A percentile compares a stretch with the other conserved stretches of the same genome.
phyloP scores from a whole-genome alignment of 2,888 invertebrate genomes.

The Tethea ocularis region DNA sequence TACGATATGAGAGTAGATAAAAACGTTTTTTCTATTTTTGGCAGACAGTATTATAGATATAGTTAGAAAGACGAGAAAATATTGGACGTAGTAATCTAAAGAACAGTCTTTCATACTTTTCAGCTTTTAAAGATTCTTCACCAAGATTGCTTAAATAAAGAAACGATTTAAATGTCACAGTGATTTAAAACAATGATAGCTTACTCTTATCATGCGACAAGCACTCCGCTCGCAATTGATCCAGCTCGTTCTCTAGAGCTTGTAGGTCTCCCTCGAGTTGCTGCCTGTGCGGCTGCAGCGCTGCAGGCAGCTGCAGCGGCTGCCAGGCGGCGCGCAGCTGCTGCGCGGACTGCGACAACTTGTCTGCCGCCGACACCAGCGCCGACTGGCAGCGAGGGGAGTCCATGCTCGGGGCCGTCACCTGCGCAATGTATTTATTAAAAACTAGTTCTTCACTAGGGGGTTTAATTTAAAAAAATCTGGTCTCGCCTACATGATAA shows the following conservation, averaged over 20 bases:
- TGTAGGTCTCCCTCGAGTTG: constrained; percentile 17
- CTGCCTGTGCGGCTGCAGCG: constrained; percentile 17
- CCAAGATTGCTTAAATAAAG: too few relatives aligned
- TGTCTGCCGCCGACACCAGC: constrained; percentile 24
- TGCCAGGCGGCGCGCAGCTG: constrained; percentile 18
- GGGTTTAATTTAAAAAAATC: too few relatives aligned
- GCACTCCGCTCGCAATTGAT: constrained; percentile 11
- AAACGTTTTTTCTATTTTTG: too few relatives aligned
- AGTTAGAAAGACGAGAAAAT: too few relatives aligned
- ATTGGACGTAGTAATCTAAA: too few relatives aligned
- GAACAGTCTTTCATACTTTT: too few relatives aligned
- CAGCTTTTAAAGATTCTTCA: too few relatives aligned
- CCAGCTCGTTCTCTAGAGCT: constrained; percentile 7
- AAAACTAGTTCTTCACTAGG: too few relatives aligned
- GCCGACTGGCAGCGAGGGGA: constrained; percentile 28
- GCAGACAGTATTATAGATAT: too few relatives aligned
- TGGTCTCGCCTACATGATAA: too few relatives aligned
- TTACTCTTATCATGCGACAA: neutral
- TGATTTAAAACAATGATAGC: neutral
- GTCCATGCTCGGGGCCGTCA: constrained; percentile 31
- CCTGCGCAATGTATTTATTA: constrained; percentile 21
- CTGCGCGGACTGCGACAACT: constrained; percentile 19
- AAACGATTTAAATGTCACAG: too few relatives aligned
- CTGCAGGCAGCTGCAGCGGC: constrained; percentile 10
- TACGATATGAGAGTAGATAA: too few relatives aligned